Base-by-base conservation (phyloP, 2,797 vertebrate species). In the Falco rusticolus region DNA sequence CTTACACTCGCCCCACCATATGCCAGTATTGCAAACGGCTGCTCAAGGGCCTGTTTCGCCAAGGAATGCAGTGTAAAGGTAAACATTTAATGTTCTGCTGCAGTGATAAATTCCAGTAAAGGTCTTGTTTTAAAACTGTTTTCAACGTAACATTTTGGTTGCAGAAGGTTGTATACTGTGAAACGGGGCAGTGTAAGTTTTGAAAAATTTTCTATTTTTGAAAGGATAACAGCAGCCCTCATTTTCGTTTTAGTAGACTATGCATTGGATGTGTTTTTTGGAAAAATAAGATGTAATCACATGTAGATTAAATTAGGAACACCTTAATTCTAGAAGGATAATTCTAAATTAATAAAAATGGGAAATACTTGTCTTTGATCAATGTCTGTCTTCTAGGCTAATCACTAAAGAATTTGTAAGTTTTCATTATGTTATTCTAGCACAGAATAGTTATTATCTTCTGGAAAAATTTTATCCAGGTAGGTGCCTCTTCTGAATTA, bases 31-130 rank as follows among this genome's bases (percentile, higher is more conserved):
- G 99, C 98, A 99, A 99, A 97, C 98, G 99, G 45, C 97, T 99
- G 86, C 98, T 99, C 41, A 99, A 99, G 97, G 99, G 99, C 54
- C 98, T 99, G 50, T 99, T 99, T 85, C 99, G 99, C 68, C 99
- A 99, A 97, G 99, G 99, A 95, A 99, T 99, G 99, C 99, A 99
- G 95, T 99, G 99, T 94, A 99, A 99, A 99, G 99, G 99, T 99
- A 97, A 63, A 93, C 16, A 3, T 61, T 13, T 16, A 8, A 34
- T 63, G 53, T 93, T 89, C 66, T 82, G 19, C 34, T 60, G 20
- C 7, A 53, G 9, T 1, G 15, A 47, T 90, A 65, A 15, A 50
- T 84, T 56, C 85, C 39, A 50, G 11, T 60, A 29, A 60, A 86
- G 45, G 78, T 93, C 64, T 50, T 77, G 50, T 84, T 92, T 89